Percentiles rank a stretch among this genome's conserved stretches.
These are phyloP conservation scores for Hylaeus volcanicus DNA, from an alignment of 1,140 invertebrate species.

Conservation along the genomic window DNA sequence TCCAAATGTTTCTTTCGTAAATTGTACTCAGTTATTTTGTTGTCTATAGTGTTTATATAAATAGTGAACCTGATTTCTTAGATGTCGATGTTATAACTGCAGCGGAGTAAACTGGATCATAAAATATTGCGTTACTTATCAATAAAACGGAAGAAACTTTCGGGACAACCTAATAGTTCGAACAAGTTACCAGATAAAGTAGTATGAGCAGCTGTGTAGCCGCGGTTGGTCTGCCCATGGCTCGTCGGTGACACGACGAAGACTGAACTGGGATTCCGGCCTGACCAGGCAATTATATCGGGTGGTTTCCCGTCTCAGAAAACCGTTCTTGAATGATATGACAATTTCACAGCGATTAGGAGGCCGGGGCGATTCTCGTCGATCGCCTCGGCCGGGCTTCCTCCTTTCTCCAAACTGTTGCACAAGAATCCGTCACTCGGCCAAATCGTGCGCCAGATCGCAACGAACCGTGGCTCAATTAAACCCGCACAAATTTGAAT, in stretches of 20 bases:
- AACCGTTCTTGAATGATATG: conserved; percentile 68
- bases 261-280: conserved; percentile 63
- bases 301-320: conserved; percentile 58
- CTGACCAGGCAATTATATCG: conserved; percentile 70
- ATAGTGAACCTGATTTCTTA: too few species aligned
- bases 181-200: conserved; percentile 65
- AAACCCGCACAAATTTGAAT: neutral
- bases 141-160: too few species aligned
- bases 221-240: conserved; percentile 60
- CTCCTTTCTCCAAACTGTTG: conserved; percentile 73
- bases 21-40: too few species aligned
- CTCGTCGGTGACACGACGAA: conserved; percentile 56
- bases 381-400: conserved; percentile 65
- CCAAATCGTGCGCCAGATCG: conserved; percentile 30
- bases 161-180: too few species aligned
- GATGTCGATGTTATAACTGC: too few species aligned
- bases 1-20: too few species aligned
- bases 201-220: conserved; percentile 61
- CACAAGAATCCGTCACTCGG: conserved; percentile 61
- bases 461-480: neutral
- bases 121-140: too few species aligned
- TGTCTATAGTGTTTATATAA: too few species aligned
- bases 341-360: conserved; percentile 68
- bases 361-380: conserved; percentile 34
- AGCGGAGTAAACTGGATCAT: too few species aligned